A percentile compares a stretch with the other conserved stretches of the same genome.
Evolutionary conservation across 2,888 invertebrate species (phyloP).

Genomic region (Drosophila infuscata): DNA sequence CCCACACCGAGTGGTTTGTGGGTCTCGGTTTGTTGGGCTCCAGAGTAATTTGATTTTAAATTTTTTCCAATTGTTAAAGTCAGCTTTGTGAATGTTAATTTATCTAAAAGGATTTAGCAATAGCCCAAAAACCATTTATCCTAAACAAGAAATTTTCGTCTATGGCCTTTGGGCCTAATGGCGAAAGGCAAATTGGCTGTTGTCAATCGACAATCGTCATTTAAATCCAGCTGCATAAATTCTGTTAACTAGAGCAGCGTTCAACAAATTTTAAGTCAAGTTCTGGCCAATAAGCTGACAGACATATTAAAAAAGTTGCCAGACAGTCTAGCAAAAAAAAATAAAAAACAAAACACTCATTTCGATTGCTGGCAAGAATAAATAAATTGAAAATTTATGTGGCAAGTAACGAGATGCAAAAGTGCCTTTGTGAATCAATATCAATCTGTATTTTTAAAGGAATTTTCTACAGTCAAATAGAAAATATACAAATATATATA

Average conservation of each 20-base stretch:
- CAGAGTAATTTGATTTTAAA: slow-evolving; percentile 30
- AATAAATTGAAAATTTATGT: not conserved
- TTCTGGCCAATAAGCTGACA: not conserved
- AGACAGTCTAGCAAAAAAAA: not conserved
- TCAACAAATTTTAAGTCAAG: not conserved
- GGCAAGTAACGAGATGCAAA: not conserved
- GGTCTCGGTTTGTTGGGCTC: slow-evolving; percentile 14
- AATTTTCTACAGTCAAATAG: not conserved
- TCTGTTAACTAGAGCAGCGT: not conserved
- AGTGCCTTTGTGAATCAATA: not conserved
- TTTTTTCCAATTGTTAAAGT: slow-evolving; percentile 23
- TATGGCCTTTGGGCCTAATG: not conserved
- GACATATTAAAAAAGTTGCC: not conserved
- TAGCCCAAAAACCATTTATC: not conserved
- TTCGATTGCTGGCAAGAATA: not conserved
- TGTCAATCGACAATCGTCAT: not conserved
- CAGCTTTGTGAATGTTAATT: slow-evolving; percentile 40
- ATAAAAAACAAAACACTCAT: too few relatives aligned
- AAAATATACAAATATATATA: not conserved
- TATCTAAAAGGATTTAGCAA: slow-evolving; percentile 42
- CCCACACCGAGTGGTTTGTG: not conserved
- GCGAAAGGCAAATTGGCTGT: not conserved
- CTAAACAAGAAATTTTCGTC: not conserved
- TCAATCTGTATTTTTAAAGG: not conserved
- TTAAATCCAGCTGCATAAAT: not conserved